Percentiles rank a stretch among this genome's conserved stretches.
phyloP scores from a whole-genome alignment of 2,797 vertebrate species.

The Brachyrhaphis roseni region DNA sequence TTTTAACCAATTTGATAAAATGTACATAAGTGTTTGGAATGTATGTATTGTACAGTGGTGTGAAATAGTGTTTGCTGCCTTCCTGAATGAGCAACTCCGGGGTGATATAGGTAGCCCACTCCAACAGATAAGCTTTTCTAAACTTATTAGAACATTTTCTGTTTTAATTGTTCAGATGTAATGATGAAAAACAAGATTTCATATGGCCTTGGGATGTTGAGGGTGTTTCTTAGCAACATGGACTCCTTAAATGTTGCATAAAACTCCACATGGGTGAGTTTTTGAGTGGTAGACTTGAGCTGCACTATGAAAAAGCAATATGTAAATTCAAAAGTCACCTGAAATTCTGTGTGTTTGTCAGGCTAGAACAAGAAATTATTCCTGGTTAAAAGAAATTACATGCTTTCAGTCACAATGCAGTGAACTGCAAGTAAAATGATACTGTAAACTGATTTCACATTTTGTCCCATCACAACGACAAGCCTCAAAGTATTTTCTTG shows the following conservation, averaged over 20 bases:
- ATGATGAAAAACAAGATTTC: not conserved
- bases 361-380: not conserved
- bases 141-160: not conserved
- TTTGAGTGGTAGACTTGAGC: not conserved
- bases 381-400: not conserved
- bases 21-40: no score
- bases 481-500: no score
- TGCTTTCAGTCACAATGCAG: not conserved
- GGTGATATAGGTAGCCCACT: not conserved
- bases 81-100: not conserved
- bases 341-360: not conserved
- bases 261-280: not conserved
- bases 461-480: not conserved
- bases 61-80: no score
- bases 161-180: not conserved
- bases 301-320: not conserved
- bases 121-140: not conserved
- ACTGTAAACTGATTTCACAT: not conserved
- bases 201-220: not conserved
- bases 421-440: not conserved
- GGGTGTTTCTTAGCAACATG: slow-evolving; percentile 5
- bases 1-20: no score
- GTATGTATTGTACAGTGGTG: no score
- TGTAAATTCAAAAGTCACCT: not conserved
- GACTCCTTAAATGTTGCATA: not conserved